Percentiles rank a stretch among this genome's conserved stretches.
phyloP scores from a whole-genome alignment of 2,888 invertebrate species.

The Apocheima hispidaria region DNA sequence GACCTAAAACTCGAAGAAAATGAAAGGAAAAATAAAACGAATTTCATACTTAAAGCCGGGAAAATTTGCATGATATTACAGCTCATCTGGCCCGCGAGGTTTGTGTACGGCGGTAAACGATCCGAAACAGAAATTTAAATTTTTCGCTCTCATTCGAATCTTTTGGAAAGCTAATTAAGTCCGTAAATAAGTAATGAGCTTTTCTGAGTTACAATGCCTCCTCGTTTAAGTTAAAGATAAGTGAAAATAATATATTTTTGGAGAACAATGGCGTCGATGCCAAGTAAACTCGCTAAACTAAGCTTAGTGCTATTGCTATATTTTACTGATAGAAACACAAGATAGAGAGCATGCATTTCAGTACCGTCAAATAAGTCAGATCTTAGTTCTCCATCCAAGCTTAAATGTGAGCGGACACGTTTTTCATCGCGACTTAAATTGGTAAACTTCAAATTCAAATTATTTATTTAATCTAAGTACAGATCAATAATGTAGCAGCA shows the following conservation, averaged over 20 bases:
- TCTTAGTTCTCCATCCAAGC: too few relatives aligned
- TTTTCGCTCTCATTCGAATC: slow-evolving; percentile 43
- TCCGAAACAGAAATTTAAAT: slow-evolving; percentile 69
- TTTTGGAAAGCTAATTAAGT: slow-evolving; percentile 57
- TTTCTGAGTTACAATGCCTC: slow-evolving; percentile 13
- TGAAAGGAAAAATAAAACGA: slow-evolving; percentile 71
- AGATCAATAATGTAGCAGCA: too few relatives aligned
- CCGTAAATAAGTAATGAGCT: slow-evolving; percentile 26
- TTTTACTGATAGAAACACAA: too few relatives aligned
- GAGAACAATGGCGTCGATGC: not conserved
- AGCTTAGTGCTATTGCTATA: too few relatives aligned
- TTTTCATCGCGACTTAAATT: too few relatives aligned
- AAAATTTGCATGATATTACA: slow-evolving; percentile 81
- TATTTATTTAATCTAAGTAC: too few relatives aligned
- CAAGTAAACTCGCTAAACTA: too few relatives aligned
- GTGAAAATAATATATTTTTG: not conserved
- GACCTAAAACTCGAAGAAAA: slow-evolving; percentile 67
- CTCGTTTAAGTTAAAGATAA: not conserved
- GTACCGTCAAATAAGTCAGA: too few relatives aligned
- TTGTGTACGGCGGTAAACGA: slow-evolving; percentile 69
- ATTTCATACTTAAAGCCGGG: slow-evolving; percentile 73
- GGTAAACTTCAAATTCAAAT: too few relatives aligned
- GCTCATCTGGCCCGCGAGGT: slow-evolving; percentile 64
- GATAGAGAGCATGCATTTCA: too few relatives aligned
- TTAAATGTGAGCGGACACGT: too few relatives aligned